Percentiles rank a stretch among this genome's conserved stretches.
phyloP scores from a whole-genome alignment of 1,140 invertebrate species.

The Capitella teleta region DNA sequence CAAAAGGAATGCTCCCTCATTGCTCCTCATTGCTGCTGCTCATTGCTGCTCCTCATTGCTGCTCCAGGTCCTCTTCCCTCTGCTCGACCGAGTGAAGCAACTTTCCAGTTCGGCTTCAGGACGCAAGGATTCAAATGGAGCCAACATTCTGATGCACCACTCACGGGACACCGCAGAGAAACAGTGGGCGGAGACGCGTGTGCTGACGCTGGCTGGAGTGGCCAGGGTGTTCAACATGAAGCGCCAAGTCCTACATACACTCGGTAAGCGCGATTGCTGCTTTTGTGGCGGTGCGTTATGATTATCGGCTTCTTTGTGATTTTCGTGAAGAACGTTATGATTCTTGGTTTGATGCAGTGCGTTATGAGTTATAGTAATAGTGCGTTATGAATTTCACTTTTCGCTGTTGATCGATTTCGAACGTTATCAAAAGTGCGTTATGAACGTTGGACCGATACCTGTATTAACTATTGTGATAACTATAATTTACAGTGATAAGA shows the following conservation, averaged over 20 bases:
- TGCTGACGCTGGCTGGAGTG: constrained; percentile 61
- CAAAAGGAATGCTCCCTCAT: background rate
- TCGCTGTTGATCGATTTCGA: too few relatives aligned
- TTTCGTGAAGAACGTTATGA: too few relatives aligned
- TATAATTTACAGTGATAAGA: too few relatives aligned
- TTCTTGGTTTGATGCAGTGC: too few relatives aligned
- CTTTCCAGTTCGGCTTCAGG: constrained; percentile 83
- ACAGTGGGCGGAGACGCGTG: constrained; percentile 98
- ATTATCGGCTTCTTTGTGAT: too few relatives aligned
- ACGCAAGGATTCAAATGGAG: constrained; percentile 64
- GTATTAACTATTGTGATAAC: too few relatives aligned
- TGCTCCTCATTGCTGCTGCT: background rate
- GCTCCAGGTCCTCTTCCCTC: constrained; percentile 75
- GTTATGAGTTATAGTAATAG: too few relatives aligned
- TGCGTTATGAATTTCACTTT: too few relatives aligned
- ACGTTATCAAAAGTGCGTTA: too few relatives aligned
- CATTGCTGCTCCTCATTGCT: background rate
- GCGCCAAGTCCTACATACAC: constrained; percentile 64
- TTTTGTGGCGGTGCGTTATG: too few relatives aligned
- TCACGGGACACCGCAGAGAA: constrained; percentile 97
- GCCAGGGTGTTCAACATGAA: constrained; percentile 80
- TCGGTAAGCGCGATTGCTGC: constrained; percentile 50
- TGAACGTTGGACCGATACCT: too few relatives aligned
- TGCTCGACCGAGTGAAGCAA: constrained; percentile 81
- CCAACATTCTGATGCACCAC: constrained; percentile 95